Percentiles rank a stretch among this genome's conserved stretches.
Conservation (phyloP, 2,797 vertebrate species). For the Semaprochilodus insignis region DNA sequence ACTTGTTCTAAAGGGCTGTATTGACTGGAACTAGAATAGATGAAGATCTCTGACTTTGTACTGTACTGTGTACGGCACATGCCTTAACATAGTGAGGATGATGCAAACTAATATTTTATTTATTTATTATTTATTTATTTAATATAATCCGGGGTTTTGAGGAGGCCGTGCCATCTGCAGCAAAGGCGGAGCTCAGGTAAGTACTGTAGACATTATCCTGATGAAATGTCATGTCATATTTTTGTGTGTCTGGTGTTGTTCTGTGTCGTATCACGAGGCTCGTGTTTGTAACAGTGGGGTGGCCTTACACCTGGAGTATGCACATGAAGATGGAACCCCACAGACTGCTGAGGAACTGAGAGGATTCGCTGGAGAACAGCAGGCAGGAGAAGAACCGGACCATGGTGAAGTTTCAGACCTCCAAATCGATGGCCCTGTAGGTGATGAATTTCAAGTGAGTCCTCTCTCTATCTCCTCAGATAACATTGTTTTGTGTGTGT, state of each 20-base stretch:
- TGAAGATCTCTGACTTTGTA: too few species aligned
- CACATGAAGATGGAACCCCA: background rate
- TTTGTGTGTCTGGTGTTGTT: background rate
- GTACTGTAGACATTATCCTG: background rate
- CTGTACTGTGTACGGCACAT: background rate
- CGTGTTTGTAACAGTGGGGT: background rate
- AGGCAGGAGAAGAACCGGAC: constrained; percentile 75
- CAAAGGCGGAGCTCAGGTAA: background rate
- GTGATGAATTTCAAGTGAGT: constrained; percentile 87
- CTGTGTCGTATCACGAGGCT: background rate
- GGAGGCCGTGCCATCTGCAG: background rate
- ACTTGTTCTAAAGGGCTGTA: too few species aligned
- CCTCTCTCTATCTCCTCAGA: constrained; percentile 58
- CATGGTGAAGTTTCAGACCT: constrained; percentile 84
- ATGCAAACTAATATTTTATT: background rate
- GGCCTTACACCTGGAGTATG: background rate
- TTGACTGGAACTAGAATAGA: too few species aligned
- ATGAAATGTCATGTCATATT: background rate
- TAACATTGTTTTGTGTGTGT: constrained; percentile 57
- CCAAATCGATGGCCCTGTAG: constrained; percentile 86
- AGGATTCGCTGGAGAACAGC: constrained; percentile 58
- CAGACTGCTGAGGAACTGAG: constrained; percentile 12
- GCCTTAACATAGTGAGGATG: background rate
- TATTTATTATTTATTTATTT: background rate
- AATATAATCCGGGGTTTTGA: background rate